A percentile compares a stretch with the other conserved stretches of the same genome.
Conservation (phyloP, 2,888 invertebrate genomes). For the Eupithecia subfuscata region DNA sequence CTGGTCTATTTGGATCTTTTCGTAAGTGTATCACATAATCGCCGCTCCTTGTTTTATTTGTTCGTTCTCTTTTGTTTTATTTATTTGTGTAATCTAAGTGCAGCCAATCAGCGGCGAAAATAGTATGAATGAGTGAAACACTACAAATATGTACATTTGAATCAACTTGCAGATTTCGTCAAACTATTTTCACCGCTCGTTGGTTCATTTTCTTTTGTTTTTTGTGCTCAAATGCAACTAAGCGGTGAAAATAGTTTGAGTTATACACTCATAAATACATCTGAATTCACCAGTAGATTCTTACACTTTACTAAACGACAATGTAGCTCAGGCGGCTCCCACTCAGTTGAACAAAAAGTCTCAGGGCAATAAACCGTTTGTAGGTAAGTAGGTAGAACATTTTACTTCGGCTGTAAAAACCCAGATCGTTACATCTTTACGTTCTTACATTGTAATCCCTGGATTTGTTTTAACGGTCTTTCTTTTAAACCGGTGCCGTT, state of each 20-base stretch:
- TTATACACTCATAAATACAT: neutral
- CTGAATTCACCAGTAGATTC: neutral
- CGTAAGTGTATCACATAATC: no score
- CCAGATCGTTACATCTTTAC: conserved; percentile 34
- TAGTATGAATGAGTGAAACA: no score
- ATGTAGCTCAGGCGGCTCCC: neutral
- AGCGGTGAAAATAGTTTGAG: neutral
- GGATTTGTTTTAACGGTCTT: conserved; percentile 43
- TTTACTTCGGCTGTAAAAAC: conserved; percentile 28
- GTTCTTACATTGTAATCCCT: conserved; percentile 41
- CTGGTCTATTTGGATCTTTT: no score
- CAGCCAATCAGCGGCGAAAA: no score
- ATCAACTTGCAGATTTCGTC: no score
- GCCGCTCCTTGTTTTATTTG: no score
- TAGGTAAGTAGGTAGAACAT: conserved; percentile 11
- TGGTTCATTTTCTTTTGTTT: no score
- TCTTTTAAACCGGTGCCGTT: neutral
- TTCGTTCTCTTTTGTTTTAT: no score
- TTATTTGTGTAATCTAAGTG: no score
- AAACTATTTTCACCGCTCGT: no score
- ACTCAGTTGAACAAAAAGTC: conserved; percentile 6
- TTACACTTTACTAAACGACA: neutral
- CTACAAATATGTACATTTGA: no score
- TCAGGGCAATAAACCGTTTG: conserved; percentile 8
- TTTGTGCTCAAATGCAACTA: no score